A percentile compares a stretch with the other conserved stretches of the same genome.
These are phyloP conservation scores for Mayetiola destructor DNA, from an alignment of 2,888 invertebrate genomes.

Conservation along the genomic window DNA sequence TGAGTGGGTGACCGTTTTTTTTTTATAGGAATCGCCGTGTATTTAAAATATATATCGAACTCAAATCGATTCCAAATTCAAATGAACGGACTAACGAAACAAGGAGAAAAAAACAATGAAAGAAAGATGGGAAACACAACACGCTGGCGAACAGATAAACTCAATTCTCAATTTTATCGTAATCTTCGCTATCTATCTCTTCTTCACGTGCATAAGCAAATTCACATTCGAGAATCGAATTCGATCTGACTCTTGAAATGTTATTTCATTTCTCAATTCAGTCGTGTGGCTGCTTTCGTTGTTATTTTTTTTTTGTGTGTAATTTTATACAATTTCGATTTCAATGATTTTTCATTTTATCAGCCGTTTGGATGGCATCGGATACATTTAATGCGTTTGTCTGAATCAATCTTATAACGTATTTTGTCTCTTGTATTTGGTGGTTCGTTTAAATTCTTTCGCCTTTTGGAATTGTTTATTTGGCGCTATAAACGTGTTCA, in stretches of 20 bases:
- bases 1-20: not conserved
- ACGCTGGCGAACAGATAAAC: too few relatives aligned
- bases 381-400: not conserved
- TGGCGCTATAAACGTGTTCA: too few relatives aligned
- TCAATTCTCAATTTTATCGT: too few relatives aligned
- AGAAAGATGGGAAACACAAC: too few relatives aligned
- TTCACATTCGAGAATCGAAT: constrained; percentile 7
- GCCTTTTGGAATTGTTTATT: too few relatives aligned
- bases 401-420: not conserved
- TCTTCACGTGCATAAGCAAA: constrained; percentile 4
- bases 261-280: not conserved
- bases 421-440: not conserved
- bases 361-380: not conserved
- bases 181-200: constrained; percentile 9
- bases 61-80: too few relatives aligned
- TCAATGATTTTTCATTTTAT: constrained; percentile 3
- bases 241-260: not conserved
- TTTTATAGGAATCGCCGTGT: not conserved
- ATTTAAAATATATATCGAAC: too few relatives aligned
- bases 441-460: not conserved
- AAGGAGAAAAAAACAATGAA: too few relatives aligned
- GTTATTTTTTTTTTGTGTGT: not conserved
- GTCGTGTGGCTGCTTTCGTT: not conserved
- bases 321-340: constrained; percentile 8
- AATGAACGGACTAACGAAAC: too few relatives aligned